Evolutionary conservation across 2,113 vertebrate species (phyloP).

Genomic region (Neogale vison): DNA sequence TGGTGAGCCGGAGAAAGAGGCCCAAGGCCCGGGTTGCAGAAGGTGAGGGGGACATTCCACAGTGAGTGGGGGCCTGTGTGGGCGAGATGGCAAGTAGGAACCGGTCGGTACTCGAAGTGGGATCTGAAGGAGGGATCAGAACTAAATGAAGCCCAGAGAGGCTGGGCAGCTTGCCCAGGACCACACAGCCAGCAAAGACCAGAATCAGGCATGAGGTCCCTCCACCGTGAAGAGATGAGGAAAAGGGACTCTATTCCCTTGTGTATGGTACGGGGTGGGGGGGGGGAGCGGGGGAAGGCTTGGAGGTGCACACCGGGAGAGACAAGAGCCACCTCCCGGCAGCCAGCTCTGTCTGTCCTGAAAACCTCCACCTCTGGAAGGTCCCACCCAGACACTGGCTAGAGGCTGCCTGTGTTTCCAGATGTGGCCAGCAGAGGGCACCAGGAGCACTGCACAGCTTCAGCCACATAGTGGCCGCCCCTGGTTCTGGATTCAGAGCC

Average conservation of each 20-base stretch:
- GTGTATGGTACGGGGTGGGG: rapidly evolving
- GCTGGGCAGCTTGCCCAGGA: not conserved
- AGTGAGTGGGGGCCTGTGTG: not conserved
- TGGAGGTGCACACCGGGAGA: rapidly evolving
- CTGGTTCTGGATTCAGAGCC: not conserved
- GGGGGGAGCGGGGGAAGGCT: not conserved
- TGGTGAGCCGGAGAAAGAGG: not conserved
- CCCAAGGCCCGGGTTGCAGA: not conserved
- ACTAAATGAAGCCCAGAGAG: not conserved
- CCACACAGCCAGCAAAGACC: not conserved
- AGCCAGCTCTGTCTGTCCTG: not conserved
- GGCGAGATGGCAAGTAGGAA: not conserved
- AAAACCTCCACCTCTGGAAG: not conserved
- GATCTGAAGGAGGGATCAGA: not conserved
- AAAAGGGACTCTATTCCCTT: not conserved
- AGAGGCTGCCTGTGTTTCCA: constrained; percentile 67
- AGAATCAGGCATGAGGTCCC: not conserved
- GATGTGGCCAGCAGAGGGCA: constrained; percentile 79
- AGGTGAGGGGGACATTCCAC: not conserved
- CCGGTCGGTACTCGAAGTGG: not conserved
- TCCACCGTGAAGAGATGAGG: not conserved
- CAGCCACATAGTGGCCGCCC: not conserved
- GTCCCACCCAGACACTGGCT: not conserved
- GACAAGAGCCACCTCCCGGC: not conserved
- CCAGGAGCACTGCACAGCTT: constrained; percentile 60